Base-by-base conservation (phyloP, 2,113 vertebrate genomes). In the Oreochromis niloticus region DNA sequence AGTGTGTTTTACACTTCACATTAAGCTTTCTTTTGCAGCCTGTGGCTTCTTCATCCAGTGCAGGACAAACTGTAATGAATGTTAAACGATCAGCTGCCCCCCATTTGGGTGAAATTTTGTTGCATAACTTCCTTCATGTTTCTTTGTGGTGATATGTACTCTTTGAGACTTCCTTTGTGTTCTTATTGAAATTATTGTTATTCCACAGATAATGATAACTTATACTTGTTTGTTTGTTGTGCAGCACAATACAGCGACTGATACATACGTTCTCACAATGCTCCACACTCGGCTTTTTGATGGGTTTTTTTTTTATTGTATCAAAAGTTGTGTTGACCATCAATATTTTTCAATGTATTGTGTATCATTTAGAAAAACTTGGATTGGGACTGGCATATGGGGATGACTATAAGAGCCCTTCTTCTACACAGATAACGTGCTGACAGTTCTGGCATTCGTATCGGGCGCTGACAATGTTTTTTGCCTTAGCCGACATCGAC, bases 271-370 rank as follows among this genome's bases (percentile, higher is more conserved):
- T 71, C 7, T 46, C 22, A 27, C 8, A 11, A 48, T 48, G 5
- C 43, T 46, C 41, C 9, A 46, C 68, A 46, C 22, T 73, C 3
- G 0, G 11, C 5, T 24, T 24, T 68, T 5, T 39, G 4, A n/a
- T 66, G 9, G 0, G 0, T 1, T 41, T 24, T n/a, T 56, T 14
- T 43, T 24, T 43, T 2, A 11, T 43, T 71, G 12, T 24, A 43
- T 48, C 68, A 73, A 75, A 75, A 30, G 24, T 48, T 75, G 24
- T 10, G 14, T 30, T 30, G 9, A 48, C 14, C 43, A 30, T 75
- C 41, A 75, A 48, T 75, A 30, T 11, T 30, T 73, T 75, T 73
- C 14, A 48, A 4, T 10, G 22, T 73, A 7, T 48, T 48, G 13
- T 11, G 24, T 30, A 48, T 75, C 24, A 75, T 30, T 48, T 75